Conservation (phyloP, 2,888 invertebrate species). For the Digitonthophagus gazella region DNA sequence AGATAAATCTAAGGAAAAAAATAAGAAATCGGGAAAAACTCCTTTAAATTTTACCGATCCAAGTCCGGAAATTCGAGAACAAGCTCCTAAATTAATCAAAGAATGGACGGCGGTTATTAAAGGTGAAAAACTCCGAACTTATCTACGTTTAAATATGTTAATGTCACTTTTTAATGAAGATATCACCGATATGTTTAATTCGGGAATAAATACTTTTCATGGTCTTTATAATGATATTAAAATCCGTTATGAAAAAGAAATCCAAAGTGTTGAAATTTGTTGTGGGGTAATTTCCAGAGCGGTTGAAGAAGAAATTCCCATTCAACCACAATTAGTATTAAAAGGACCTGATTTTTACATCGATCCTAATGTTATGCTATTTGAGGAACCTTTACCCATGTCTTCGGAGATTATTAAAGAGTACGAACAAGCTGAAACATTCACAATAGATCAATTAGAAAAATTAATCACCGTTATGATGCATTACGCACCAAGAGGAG, state of each 20-base stretch:
- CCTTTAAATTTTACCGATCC: conserved; percentile 32
- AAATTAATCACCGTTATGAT: conserved; percentile 43
- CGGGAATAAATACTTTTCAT: conserved; percentile 55
- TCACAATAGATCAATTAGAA: conserved; percentile 43
- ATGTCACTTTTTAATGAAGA: conserved; percentile 51
- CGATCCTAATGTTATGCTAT: conserved; percentile 44
- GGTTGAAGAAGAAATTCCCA: conserved; percentile 49
- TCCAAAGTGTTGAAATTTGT: conserved; percentile 47
- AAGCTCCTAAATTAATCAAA: conserved; percentile 51
- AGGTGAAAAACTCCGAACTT: conserved; percentile 58
- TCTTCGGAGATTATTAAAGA: conserved; percentile 35
- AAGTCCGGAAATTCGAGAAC: conserved; percentile 36
- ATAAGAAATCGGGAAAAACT: conserved; percentile 24
- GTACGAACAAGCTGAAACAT: conserved; percentile 31
- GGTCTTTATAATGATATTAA: conserved; percentile 53
- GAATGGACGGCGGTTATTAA: conserved; percentile 60
- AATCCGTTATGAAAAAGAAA: conserved; percentile 47
- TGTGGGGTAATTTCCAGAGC: conserved; percentile 44
- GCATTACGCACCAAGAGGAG: conserved; percentile 48
- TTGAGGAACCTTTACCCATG: conserved; percentile 36
- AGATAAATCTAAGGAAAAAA: conserved; percentile 20
- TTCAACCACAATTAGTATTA: conserved; percentile 51
- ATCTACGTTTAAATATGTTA: conserved; percentile 53
- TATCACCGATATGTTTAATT: conserved; percentile 53
- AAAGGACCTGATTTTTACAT: conserved; percentile 49